phyloP scores from a whole-genome alignment of 2,888 invertebrate genomes.

The Sphaerophoria rueppellii region DNA sequence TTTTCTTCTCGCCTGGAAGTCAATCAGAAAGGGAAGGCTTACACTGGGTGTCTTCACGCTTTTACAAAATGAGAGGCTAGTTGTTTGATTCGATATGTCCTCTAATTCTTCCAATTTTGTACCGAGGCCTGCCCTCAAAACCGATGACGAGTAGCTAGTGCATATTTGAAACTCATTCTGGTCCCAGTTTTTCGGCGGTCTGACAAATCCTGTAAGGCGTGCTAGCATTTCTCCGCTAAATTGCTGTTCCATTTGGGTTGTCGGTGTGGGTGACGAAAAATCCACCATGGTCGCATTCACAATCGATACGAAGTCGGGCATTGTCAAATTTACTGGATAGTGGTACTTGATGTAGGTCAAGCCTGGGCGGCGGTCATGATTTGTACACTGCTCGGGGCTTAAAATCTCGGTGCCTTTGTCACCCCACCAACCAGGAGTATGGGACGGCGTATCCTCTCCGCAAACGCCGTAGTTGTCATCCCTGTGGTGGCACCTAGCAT shows the following conservation, averaged over 20 bases:
- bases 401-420: slow-evolving; percentile 90
- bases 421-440: slow-evolving; percentile 96
- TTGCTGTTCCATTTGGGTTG: slow-evolving; percentile 87
- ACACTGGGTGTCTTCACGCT: slow-evolving; percentile 87
- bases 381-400: slow-evolving; percentile 89
- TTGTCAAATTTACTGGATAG: slow-evolving; percentile 92
- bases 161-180: slow-evolving; percentile 90
- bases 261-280: slow-evolving; percentile 88
- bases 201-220: slow-evolving; percentile 90
- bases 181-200: slow-evolving; percentile 90
- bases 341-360: slow-evolving; percentile 94
- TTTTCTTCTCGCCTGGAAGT: slow-evolving; percentile 87
- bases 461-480: slow-evolving; percentile 90
- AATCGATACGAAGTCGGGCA: slow-evolving; percentile 94
- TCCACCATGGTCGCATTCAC: slow-evolving; percentile 93
- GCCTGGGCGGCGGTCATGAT: slow-evolving; percentile 91
- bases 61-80: slow-evolving; percentile 88
- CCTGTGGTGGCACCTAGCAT: slow-evolving; percentile 93
- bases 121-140: slow-evolving; percentile 84
- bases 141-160: slow-evolving; percentile 89
- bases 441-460: slow-evolving; percentile 92
- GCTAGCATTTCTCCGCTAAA: slow-evolving; percentile 89
- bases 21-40: slow-evolving; percentile 86
- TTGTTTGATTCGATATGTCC: slow-evolving; percentile 86
- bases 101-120: slow-evolving; percentile 80